Evolutionary conservation across 2,888 invertebrate genomes (phyloP).

Genomic region (Uloborus plumipes): DNA sequence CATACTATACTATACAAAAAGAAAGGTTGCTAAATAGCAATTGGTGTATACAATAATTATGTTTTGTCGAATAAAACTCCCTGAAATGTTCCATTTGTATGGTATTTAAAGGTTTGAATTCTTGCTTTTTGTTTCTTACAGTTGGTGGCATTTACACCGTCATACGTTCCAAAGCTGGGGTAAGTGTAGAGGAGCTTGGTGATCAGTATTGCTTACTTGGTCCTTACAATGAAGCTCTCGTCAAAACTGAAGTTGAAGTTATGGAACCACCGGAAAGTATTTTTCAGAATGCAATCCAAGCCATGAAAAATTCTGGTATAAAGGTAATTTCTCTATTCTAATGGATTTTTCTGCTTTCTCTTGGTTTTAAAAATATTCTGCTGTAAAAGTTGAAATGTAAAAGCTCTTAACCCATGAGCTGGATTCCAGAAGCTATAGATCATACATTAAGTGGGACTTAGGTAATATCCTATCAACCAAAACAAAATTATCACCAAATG

Average conservation of each 20-base stretch:
- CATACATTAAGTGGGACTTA: background rate
- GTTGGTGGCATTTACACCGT: constrained; percentile 99
- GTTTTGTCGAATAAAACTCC: too few species aligned
- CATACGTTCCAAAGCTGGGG: constrained; percentile 95
- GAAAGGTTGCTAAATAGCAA: too few species aligned
- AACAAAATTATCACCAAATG: too few species aligned
- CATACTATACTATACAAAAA: too few species aligned
- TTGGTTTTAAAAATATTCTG: background rate
- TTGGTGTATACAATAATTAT: too few species aligned
- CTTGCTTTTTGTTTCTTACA: constrained; percentile 70
- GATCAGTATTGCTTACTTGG: constrained; percentile 95
- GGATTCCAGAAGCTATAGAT: background rate
- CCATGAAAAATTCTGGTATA: constrained; percentile 86
- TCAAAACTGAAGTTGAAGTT: constrained; percentile 95
- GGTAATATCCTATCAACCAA: background rate
- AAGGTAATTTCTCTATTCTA: constrained; percentile 76
- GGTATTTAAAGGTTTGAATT: too few species aligned
- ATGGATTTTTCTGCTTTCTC: background rate
- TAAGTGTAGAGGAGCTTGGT: constrained; percentile 97
- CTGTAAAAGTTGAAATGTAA: too few species aligned
- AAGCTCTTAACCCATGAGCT: too few species aligned
- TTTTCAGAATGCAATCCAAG: constrained; percentile 82
- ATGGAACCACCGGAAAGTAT: constrained; percentile 84
- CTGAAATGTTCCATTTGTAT: too few species aligned
- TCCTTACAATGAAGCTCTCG: constrained; percentile 94